Conservation (phyloP, 2,797 vertebrate species). For the Chiroxiphia lanceolata region DNA sequence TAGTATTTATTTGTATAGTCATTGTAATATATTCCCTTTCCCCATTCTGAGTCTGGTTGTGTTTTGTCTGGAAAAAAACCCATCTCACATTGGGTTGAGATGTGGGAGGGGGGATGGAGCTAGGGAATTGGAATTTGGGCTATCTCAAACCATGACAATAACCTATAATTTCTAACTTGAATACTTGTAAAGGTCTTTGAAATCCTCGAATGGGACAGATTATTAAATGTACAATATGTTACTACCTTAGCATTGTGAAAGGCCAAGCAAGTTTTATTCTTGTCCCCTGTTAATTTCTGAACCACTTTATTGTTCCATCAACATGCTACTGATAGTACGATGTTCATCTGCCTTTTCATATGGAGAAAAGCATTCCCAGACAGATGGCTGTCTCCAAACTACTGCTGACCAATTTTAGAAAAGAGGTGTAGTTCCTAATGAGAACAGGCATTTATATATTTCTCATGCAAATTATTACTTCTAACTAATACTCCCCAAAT, state of each 20-base stretch:
- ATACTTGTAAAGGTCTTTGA: background rate
- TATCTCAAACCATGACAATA: too few relatives aligned
- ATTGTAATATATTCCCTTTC: too few relatives aligned
- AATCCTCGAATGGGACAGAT: background rate
- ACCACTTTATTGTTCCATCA: background rate
- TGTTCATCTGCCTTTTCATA: slow-evolving; percentile 29
- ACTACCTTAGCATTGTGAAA: background rate
- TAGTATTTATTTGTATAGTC: too few relatives aligned
- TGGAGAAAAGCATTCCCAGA: slow-evolving; percentile 29
- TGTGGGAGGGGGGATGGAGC: too few relatives aligned
- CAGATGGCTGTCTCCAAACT: slow-evolving; percentile 29
- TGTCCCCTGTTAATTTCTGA: background rate
- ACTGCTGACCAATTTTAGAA: slow-evolving; percentile 51
- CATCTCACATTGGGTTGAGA: too few relatives aligned
- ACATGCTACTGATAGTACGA: background rate
- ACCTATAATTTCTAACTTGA: background rate
- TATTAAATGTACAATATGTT: background rate
- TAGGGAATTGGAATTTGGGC: too few relatives aligned
- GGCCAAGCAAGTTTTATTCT: background rate
- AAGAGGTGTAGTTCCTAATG: slow-evolving; percentile 53
- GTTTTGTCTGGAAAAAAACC: too few relatives aligned
- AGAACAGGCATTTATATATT: slow-evolving; percentile 56
- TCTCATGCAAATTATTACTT: slow-evolving; percentile 68
- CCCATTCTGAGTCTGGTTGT: too few relatives aligned
- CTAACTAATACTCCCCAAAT: slow-evolving; percentile 35